Conservation (phyloP, 2,888 invertebrate species). For the Apamea anceps region DNA sequence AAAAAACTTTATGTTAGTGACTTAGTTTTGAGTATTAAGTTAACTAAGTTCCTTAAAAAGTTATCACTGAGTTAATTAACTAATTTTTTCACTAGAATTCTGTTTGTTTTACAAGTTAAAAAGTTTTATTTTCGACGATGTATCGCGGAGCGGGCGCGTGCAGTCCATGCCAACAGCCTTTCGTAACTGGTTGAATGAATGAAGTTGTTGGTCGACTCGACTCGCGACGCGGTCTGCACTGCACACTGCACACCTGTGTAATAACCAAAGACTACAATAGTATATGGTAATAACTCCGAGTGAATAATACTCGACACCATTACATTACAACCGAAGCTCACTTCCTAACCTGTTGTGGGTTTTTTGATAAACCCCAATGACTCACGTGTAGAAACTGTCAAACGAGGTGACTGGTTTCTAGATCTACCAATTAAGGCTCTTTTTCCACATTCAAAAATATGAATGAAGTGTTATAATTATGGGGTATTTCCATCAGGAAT, state of each 20-base stretch:
- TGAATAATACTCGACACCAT: slow-evolving; percentile 25
- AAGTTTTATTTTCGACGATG: slow-evolving; percentile 12
- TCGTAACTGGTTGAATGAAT: slow-evolving; percentile 55
- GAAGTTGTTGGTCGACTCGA: background rate
- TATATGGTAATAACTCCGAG: slow-evolving; percentile 8
- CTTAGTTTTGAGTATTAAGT: slow-evolving; percentile 8
- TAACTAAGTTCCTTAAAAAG: slow-evolving; percentile 2
- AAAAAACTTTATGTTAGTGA: slow-evolving; percentile 27
- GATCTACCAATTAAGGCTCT: background rate
- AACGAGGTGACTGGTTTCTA: slow-evolving; percentile 4
- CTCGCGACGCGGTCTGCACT: slow-evolving; percentile 11
- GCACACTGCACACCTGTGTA: slow-evolving; percentile 40
- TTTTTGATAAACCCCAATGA: slow-evolving; percentile 45
- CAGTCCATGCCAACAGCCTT: slow-evolving; percentile 16
- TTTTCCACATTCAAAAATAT: background rate
- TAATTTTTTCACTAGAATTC: background rate
- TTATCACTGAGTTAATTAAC: slow-evolving; percentile 15
- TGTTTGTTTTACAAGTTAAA: slow-evolving; percentile 12
- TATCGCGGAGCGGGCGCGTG: slow-evolving; percentile 36
- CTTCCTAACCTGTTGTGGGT: slow-evolving; percentile 32
- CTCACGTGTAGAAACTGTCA: slow-evolving; percentile 19
- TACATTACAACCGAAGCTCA: background rate
- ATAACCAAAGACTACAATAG: no score
- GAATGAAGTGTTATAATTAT: background rate
- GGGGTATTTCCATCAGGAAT: background rate